phyloP scores from a whole-genome alignment of 2,113 vertebrate species.

The Channa argus region DNA sequence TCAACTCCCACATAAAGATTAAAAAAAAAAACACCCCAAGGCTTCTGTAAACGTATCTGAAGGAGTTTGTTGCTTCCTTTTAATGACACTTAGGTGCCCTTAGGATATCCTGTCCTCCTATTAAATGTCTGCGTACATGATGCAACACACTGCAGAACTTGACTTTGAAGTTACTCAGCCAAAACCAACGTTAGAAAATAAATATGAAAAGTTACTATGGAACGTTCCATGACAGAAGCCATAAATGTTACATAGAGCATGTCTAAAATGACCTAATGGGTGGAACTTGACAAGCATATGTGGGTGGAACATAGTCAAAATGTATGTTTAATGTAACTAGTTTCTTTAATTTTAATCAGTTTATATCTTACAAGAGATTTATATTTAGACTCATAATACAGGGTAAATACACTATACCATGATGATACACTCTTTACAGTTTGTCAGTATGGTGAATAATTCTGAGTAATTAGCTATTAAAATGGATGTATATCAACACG shows the following conservation, averaged over 20 bases:
- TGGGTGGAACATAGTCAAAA: constrained; percentile 1
- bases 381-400: not conserved
- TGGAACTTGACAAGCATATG: constrained; percentile 4
- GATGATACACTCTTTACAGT: not conserved
- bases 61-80: constrained; percentile 8
- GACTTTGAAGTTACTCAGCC: constrained; percentile 7
- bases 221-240: constrained; percentile 1
- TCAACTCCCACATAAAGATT: constrained; percentile 36
- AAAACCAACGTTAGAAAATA: not conserved
- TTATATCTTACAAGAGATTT: no score
- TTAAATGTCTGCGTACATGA: not conserved
- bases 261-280: not conserved
- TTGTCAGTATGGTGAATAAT: constrained; percentile 6
- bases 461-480: not conserved
- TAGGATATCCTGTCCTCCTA: not conserved
- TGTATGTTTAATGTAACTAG: not conserved
- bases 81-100: not conserved
- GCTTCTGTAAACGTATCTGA: constrained; percentile 10
- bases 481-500: not conserved
- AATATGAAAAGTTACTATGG: constrained; percentile 12
- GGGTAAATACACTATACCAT: not conserved
- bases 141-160: constrained; percentile 7
- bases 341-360: not conserved
- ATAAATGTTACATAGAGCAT: not conserved
- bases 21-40: constrained; percentile 19